These are phyloP conservation scores for Lepisosteus osseus DNA, from an alignment of 2,113 vertebrate species.

Conservation along the genomic window DNA sequence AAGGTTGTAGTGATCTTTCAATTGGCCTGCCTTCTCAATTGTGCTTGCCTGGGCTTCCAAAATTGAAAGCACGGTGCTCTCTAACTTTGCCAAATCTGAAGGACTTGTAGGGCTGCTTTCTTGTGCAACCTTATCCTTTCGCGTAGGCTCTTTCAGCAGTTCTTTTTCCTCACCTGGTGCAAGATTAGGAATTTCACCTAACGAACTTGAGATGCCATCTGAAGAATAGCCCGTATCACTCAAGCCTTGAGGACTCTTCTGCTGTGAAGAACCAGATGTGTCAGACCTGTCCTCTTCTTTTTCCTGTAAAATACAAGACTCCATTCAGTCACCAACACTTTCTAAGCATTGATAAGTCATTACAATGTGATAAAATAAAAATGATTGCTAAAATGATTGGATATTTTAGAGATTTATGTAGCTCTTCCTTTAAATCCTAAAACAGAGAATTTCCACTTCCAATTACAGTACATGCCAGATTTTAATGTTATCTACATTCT, in stretches of 20 bases:
- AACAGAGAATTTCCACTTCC: no score
- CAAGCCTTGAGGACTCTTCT: constrained; percentile 71
- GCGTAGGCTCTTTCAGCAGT: constrained; percentile 61
- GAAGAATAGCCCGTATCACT: constrained; percentile 76
- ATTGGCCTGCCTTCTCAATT: constrained; percentile 53
- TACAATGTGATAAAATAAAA: no score
- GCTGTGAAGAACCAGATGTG: constrained; percentile 69
- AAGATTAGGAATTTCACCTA: constrained; percentile 76
- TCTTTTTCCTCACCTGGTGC: constrained; percentile 71
- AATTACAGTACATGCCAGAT: no score
- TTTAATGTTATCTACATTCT: no score
- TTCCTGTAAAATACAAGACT: constrained; percentile 56
- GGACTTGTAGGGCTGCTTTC: constrained; percentile 82
- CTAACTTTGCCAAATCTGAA: constrained; percentile 87
- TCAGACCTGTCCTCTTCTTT: constrained; percentile 78
- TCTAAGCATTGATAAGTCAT: no score
- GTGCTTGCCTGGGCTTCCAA: constrained; percentile 80
- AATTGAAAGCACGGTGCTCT: constrained; percentile 90
- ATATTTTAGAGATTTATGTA: no score
- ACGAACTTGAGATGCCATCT: constrained; percentile 74
- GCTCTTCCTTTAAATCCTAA: no score
- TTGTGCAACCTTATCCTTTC: constrained; percentile 65
- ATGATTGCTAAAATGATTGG: no score
- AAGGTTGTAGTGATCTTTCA: constrained; percentile 48
- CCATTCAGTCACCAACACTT: no score